Percentiles rank a stretch among this genome's conserved stretches.
Conservation (phyloP, 2,888 invertebrate species). For the Mimumesa dahlbomi region DNA sequence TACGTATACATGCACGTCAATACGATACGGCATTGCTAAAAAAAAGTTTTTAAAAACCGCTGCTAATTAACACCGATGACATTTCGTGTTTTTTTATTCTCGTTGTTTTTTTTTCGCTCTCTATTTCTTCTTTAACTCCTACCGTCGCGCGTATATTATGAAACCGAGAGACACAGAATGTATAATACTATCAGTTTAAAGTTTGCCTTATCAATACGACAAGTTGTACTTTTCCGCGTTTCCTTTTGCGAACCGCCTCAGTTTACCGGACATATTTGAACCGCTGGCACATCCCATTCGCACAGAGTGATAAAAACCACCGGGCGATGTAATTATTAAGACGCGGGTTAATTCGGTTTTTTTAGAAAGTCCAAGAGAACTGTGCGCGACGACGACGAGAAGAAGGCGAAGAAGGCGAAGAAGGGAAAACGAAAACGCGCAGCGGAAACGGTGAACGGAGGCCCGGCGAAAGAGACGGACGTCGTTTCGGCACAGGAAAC, state of each 20-base stretch:
- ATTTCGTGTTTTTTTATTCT: too few relatives aligned
- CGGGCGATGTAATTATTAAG: too few relatives aligned
- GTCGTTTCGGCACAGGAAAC: conserved; percentile 28
- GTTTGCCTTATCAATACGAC: conserved; percentile 42
- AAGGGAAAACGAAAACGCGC: conserved; percentile 65
- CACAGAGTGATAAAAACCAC: too few relatives aligned
- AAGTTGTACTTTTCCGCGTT: conserved; percentile 31
- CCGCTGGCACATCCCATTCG: conserved; percentile 20
- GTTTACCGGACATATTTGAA: conserved; percentile 29
- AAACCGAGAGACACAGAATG: conserved; percentile 15
- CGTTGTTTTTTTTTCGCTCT: conserved; percentile 19
- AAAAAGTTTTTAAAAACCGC: too few relatives aligned
- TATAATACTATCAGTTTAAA: conserved; percentile 43
- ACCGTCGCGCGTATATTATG: conserved; percentile 7
- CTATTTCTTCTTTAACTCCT: conserved; percentile 1
- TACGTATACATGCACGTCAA: too few relatives aligned
- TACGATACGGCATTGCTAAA: too few relatives aligned
- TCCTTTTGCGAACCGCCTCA: conserved; percentile 40
- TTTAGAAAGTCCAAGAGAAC: conserved; percentile 70
- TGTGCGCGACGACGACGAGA: conserved; percentile 51
- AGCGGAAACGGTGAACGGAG: conserved; percentile 40
- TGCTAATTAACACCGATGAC: too few relatives aligned
- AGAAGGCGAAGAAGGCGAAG: conserved; percentile 36
- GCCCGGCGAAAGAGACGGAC: conserved; percentile 45
- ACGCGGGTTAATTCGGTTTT: conserved; percentile 1